Evolutionary conservation across 2,797 vertebrate genomes (phyloP), one percentile per base, ranked within the genome.

Genomic region (Neopelma chrysocephalum): DNA sequence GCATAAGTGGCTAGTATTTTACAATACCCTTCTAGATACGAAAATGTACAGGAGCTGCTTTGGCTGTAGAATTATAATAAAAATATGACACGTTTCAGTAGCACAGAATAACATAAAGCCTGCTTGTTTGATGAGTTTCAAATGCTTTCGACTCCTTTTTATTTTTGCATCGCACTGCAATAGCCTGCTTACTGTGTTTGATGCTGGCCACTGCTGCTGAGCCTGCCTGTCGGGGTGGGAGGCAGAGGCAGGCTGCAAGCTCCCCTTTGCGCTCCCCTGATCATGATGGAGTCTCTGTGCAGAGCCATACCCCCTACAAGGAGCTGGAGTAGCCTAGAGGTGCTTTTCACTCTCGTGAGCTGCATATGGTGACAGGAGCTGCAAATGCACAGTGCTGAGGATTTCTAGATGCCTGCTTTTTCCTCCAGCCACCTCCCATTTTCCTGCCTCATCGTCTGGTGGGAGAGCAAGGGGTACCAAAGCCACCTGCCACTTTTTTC

Each of bases 321-420:
- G 88, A 95, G 48, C 93, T 29, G 20, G 86, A 95, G 91, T 93
- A 96, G 96, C 94, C 90, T 92, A 71, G 92, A 91, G 93, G 91
- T 82, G 71, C 82, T 92, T 96, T 93, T 93, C 75, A 42, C 71
- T 94, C 92, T 94, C 5, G 0, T 25, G 60, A 82, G 69, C 84
- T 91, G 34, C 93, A 36, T 25, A 80, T 45, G 42, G 90, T 94
- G 88, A 82, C 69, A 79, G 66, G 54, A 79, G 75, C 45, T 72
- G 73, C 81, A 93, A 89, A 70, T 53, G 89, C 84, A 93, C 82
- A 79, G 71, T 57, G 23, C 26, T 73, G 81, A 76, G 70, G 47
- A 68, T 89, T 93, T 91, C 68, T 71, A 83, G 86, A 81, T 0
- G 1, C 31, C 58, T 80, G 34, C 84, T 76, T 61, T 92, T 93